Conservation (phyloP, 2,797 vertebrate genomes). For the Ambastaia sidthimunki region DNA sequence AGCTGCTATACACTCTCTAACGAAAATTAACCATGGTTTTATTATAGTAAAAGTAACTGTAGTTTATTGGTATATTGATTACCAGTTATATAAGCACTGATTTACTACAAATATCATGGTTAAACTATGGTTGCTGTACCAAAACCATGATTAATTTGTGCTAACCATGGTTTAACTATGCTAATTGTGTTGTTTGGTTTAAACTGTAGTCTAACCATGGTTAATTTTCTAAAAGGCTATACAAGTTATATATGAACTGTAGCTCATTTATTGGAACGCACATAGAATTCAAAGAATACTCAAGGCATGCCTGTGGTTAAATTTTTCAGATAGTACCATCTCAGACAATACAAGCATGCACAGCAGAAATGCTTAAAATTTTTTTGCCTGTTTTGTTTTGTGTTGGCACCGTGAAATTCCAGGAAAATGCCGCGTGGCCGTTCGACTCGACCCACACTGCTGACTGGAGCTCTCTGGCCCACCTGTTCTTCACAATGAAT, state of each 20-base stretch:
- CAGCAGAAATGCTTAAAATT: neutral
- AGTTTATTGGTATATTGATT: no score
- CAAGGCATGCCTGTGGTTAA: conserved; percentile 30
- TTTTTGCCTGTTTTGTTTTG: conserved; percentile 14
- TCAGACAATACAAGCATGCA: conserved; percentile 8
- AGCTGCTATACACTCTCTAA: neutral
- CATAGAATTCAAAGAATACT: conserved; percentile 27
- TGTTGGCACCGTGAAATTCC: conserved; percentile 31
- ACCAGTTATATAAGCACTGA: no score
- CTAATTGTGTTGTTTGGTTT: no score
- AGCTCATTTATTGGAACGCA: conserved; percentile 43
- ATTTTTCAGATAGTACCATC: conserved; percentile 4
- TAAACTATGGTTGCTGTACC: no score
- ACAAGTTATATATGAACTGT: conserved; percentile 3
- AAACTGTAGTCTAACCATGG: no score
- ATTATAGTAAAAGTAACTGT: no score
- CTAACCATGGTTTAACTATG: no score
- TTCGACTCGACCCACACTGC: conserved; percentile 46
- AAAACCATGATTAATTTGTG: no score
- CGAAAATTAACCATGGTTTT: no score
- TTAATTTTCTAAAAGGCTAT: no score
- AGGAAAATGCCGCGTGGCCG: conserved; percentile 34
- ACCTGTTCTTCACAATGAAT: conserved; percentile 52
- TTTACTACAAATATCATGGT: no score
- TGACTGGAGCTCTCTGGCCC: conserved; percentile 62